Conservation (phyloP, 2,797 vertebrate genomes). For the Eospalax fontanierii region DNA sequence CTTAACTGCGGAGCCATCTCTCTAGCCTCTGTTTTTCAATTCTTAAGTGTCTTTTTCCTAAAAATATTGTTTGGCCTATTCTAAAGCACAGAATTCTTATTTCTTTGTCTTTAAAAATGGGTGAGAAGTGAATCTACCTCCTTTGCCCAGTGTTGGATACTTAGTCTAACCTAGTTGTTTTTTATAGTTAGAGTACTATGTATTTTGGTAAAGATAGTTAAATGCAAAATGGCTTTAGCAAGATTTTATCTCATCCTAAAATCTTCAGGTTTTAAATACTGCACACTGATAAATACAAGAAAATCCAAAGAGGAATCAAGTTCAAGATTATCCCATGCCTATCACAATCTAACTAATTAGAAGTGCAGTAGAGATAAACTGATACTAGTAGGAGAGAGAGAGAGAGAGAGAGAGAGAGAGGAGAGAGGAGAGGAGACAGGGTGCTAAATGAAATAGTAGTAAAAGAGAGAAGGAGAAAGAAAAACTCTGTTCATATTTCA, state of each 20-base stretch:
- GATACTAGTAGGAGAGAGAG: neutral
- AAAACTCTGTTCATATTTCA: neutral
- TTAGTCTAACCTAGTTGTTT: neutral
- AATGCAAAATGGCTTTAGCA: neutral
- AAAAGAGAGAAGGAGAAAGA: neutral
- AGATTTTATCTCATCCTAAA: neutral
- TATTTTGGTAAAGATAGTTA: constrained; percentile 15
- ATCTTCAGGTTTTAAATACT: constrained; percentile 20
- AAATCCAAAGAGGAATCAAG: neutral
- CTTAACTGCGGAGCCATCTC: neutral
- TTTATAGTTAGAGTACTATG: neutral
- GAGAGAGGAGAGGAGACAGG: neutral
- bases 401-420: neutral
- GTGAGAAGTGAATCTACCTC: neutral
- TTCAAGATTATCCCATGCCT: constrained; percentile 21
- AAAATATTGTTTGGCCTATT: constrained; percentile 23
- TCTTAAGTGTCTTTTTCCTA: neutral
- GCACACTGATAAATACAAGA: neutral
- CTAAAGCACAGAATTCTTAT: neutral
- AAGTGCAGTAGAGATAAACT: constrained; percentile 26
- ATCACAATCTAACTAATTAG: neutral
- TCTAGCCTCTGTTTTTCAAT: neutral
- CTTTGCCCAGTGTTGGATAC: neutral
- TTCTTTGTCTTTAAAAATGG: neutral
- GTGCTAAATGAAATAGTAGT: neutral